phyloP scores from a whole-genome alignment of 2,888 invertebrate genomes.

The Xestia rhomboidea region DNA sequence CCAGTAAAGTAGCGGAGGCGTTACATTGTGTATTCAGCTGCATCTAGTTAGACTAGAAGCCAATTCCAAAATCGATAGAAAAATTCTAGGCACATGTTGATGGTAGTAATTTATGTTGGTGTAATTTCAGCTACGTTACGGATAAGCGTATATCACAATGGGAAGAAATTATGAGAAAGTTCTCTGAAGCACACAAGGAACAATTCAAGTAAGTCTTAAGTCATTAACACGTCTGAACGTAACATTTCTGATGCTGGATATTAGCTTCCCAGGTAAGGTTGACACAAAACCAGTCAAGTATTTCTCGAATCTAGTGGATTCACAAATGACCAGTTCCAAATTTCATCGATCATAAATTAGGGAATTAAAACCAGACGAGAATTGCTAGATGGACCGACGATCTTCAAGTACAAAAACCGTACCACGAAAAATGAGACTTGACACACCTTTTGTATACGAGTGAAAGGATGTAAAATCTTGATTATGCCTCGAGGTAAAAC shows the following conservation, averaged over 20 bases:
- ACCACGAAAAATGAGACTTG: too few species aligned
- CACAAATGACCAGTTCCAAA: neutral
- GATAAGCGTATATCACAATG: conserved; percentile 82
- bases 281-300: neutral
- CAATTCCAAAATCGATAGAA: neutral
- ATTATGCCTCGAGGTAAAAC: too few species aligned
- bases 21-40: neutral
- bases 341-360: neutral
- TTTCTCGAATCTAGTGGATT: neutral
- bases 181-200: conserved; percentile 81
- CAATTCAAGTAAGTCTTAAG: conserved; percentile 79
- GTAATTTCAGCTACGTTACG: conserved; percentile 54
- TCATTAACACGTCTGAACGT: neutral
- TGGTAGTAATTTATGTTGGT: neutral
- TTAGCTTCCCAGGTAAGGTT: neutral
- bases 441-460: too few species aligned
- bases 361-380: neutral
- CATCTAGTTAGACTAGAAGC: neutral
- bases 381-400: neutral
- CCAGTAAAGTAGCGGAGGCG: neutral
- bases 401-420: too few species aligned
- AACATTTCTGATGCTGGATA: neutral
- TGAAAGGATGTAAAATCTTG: too few species aligned
- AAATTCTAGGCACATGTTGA: neutral
- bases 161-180: conserved; percentile 85